Base-by-base conservation (phyloP, 1,140 invertebrate genomes). In the Anoplolepis gracilipes region DNA sequence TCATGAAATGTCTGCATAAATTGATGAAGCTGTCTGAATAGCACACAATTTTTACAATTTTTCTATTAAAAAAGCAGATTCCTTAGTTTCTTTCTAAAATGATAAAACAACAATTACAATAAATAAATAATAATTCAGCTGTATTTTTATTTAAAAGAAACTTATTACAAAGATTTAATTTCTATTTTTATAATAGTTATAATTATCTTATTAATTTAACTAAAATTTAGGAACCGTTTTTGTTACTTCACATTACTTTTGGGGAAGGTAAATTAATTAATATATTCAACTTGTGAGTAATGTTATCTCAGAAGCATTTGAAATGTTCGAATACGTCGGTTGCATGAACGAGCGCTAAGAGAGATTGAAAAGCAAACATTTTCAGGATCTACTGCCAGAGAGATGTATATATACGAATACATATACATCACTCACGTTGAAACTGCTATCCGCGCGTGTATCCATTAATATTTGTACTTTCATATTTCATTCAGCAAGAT, bases 311-410 rank as follows among this genome's bases (percentile, higher is more conserved):
- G 55, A 82, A 46, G 25, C 22, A 72, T 55, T 82, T 36, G 78
- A 82, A 82, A 59, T 72, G 53, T 53, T 72, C 36, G 25, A 57
- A 28, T 82, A 82, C 25, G 53, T 82, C 78, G 53, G 67, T 61
- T 82, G 65, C 67, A 72, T 67, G 65, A 82, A 72, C 55, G 39
- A 82, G 39, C 65, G 53, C 25, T 81, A 81, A 82, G 78, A 82
- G 78, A 82, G 78, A 82, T 36, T 28, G 78, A 82, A 82, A 82
- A 72, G 78, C 78, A 82, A 82, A 82, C 53, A 82, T 59, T 82
- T 53, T 81, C 49, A 30, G 28, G 67, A 72, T 72, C 78, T 46
- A 33, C 67, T 82, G 28, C 25, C 46, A 53, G 6, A 62, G 25
- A 70, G 19, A 49, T 28, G 25, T 46, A 28, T 28, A 46, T 16